Evolutionary conservation across 1,140 invertebrate species (phyloP).

Genomic region (Conopomorpha cramerella): DNA sequence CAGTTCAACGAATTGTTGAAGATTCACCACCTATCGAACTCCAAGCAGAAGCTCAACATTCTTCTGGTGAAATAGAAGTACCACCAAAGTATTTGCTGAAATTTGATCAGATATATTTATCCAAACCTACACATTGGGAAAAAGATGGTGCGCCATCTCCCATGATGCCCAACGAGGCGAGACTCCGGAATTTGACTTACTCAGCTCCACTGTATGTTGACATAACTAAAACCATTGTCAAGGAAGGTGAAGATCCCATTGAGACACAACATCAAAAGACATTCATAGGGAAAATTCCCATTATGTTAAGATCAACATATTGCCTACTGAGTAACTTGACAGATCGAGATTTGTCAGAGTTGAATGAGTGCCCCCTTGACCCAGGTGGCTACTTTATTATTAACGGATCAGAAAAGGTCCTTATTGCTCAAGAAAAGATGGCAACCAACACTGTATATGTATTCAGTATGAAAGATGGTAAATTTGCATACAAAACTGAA

Average conservation of each 20-base stretch:
- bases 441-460: constrained; percentile 99
- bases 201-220: constrained; percentile 98
- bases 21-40: constrained; percentile 97
- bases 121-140: constrained; percentile 99
- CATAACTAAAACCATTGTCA: constrained; percentile 93
- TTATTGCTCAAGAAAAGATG: constrained; percentile 99
- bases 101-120: constrained; percentile 99
- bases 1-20: constrained; percentile 97
- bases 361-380: constrained; percentile 98
- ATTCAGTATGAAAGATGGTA: constrained; percentile 97
- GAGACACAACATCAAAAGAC: constrained; percentile 96
- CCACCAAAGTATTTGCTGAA: constrained; percentile 91
- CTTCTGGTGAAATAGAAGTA: constrained; percentile 87
- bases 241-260: constrained; percentile 87
- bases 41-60: constrained; percentile 96
- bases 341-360: constrained; percentile 97
- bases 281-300: constrained; percentile 99
- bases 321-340: constrained; percentile 91
- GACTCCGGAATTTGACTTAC: constrained; percentile 87
- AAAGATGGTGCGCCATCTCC: constrained; percentile 97
- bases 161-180: constrained; percentile 99
- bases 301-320: constrained; percentile 97
- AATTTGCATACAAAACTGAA: constrained; percentile 97
- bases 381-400: constrained; percentile 97
- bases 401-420: constrained; percentile 93